These are phyloP conservation scores for Sinonovacula constricta DNA, from an alignment of 1,140 invertebrate species.

Conservation along the genomic window DNA sequence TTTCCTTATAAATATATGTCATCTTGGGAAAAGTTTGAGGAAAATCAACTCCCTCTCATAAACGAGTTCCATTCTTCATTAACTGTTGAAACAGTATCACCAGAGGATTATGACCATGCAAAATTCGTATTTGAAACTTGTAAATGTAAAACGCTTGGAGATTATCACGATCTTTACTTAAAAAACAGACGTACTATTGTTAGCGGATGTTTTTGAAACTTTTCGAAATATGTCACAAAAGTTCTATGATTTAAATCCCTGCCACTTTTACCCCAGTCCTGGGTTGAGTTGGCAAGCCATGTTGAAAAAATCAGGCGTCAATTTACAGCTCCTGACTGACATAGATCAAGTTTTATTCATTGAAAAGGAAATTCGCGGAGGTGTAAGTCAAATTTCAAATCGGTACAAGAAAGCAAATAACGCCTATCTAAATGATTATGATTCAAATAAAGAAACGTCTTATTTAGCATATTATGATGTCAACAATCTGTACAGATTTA, in stretches of 20 bases:
- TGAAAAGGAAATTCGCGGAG: constrained; percentile 41
- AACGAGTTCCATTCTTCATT: constrained; percentile 33
- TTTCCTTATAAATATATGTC: constrained; percentile 48
- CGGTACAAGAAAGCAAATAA: constrained; percentile 50
- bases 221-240: constrained; percentile 31
- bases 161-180: constrained; percentile 52
- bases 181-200: constrained; percentile 52
- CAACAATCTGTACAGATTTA: constrained; percentile 69
- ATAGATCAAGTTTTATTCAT: constrained; percentile 49
- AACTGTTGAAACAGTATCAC: constrained; percentile 10
- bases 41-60: constrained; percentile 11
- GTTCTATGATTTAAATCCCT: constrained; percentile 40
- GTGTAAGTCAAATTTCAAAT: constrained; percentile 46
- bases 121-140: constrained; percentile 35
- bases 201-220: constrained; percentile 50
- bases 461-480: constrained; percentile 48
- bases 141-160: constrained; percentile 15
- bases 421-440: constrained; percentile 33
- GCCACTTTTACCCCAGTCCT: constrained; percentile 51
- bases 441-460: background rate
- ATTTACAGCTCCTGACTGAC: constrained; percentile 46
- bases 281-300: constrained; percentile 59
- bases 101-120: constrained; percentile 49
- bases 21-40: constrained; percentile 29
- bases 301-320: constrained; percentile 60